Conservation (phyloP, 53 echinoderm and acorn worm genomes). For the Paracentrotus lividus region DNA sequence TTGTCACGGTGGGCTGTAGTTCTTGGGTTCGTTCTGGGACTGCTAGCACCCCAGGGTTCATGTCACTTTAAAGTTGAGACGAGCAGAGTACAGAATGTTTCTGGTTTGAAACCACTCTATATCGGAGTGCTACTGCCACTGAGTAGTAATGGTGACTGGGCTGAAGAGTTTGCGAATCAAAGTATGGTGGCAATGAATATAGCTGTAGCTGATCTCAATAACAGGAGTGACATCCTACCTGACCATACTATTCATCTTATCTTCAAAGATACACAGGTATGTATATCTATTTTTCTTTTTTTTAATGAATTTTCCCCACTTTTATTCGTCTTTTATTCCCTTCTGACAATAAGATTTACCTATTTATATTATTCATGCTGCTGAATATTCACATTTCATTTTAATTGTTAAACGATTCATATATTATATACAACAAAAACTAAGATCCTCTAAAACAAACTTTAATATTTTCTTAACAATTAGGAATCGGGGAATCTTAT, state of each 20-base stretch:
- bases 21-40: not conserved
- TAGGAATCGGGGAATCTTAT: no score
- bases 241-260: conserved; percentile 69
- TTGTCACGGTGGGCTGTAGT: not conserved
- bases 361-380: no score
- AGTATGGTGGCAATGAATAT: conserved; percentile 70
- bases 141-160: conserved; percentile 69
- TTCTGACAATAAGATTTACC: no score
- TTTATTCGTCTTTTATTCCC: no score
- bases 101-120: conserved; percentile 71
- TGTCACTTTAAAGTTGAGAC: conserved; percentile 11
- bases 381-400: no score
- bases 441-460: no score
- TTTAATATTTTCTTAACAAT: no score
- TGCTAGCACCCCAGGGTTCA: not conserved
- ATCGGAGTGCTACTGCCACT: conserved; percentile 80
- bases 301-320: no score
- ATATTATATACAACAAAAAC: no score
- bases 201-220: conserved; percentile 74
- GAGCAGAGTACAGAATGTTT: not conserved
- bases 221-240: conserved; percentile 70
- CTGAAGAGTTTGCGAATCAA: conserved; percentile 73
- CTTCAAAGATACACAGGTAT: conserved; percentile 72
- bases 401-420: no score
- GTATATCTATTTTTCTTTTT: no score